Evolutionary conservation across 2,888 invertebrate genomes (phyloP), one percentile per base, ranked within the genome.

Genomic region (Nebria salina): DNA sequence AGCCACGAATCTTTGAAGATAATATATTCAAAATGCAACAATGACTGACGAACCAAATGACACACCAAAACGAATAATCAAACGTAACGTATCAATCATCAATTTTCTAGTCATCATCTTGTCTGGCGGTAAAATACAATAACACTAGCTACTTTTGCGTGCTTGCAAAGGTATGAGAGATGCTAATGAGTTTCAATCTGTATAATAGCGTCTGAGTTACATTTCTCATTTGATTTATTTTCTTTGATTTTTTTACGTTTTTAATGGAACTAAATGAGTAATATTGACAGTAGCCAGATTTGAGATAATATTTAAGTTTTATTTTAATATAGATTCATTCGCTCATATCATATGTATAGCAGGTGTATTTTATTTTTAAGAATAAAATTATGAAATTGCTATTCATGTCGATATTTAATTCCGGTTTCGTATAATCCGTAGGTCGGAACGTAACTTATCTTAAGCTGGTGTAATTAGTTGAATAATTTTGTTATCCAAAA

Each of bases 71-170:
- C 65, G 65, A 13, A 34, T 43, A 75, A 65, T 76, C 66, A 11
- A 72, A 11, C 54, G 42, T 77, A 70, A 75, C 54, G 65, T 82
- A 84, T 83, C 83, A 83, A 84, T 85, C 85, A 85, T 86, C 85
- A 85, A 85, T 85, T 85, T 85, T 85, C 84, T 84, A 85, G 84
- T 86, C 86, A 86, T 86, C 85, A 85, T 83, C 20, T 43, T 26
- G 13, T 15, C 70, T 70, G 70, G 70, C 68, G 70, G 76, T 11
- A 11, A 13, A 15, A n/a, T n/a, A 73, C 73, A 73, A 73, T 64
- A 65, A 42, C 42, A 54, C 76, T 76, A 76, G 54, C 70, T 43
- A 25, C 70, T 70, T 34, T 34, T 34, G 41, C 70, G 54, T 70
- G 70, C 76, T 68, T 76, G 42, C 68, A 43, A 76, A 68, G 70